A percentile compares a stretch with the other conserved stretches of the same genome.
phyloP scores from a whole-genome alignment of 2,113 vertebrate genomes.

The Bufo bufo region DNA sequence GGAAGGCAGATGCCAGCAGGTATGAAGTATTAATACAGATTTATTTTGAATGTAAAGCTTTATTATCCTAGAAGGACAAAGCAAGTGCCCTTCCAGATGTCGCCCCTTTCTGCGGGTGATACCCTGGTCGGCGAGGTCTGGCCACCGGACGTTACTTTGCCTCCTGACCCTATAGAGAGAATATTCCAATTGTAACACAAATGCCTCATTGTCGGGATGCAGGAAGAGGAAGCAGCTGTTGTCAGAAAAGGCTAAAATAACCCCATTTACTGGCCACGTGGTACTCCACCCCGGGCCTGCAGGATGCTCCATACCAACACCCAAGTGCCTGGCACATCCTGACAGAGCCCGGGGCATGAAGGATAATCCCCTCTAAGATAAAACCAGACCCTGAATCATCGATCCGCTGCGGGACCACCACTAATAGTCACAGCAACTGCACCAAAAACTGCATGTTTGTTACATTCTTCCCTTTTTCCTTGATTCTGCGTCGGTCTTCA shows the following conservation, averaged over 20 bases:
- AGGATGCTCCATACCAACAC: background rate
- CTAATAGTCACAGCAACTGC: too few relatives aligned
- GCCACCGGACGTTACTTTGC: background rate
- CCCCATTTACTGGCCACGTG: conserved; percentile 8
- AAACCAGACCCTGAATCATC: too few relatives aligned
- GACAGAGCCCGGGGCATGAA: background rate
- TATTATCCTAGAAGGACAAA: too few relatives aligned
- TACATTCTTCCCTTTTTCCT: too few relatives aligned
- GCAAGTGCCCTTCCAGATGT: too few relatives aligned
- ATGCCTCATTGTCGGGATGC: conserved; percentile 8
- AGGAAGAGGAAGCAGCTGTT: conserved; percentile 52
- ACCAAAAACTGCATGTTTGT: too few relatives aligned
- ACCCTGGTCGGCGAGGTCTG: background rate
- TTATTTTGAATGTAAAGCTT: too few relatives aligned
- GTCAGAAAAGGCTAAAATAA: conserved; percentile 41
- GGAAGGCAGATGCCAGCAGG: background rate
- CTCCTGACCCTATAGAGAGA: conserved; percentile 21
- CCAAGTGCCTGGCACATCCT: background rate
- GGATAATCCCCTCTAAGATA: too few relatives aligned
- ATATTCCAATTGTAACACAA: conserved; percentile 35
- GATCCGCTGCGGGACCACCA: too few relatives aligned
- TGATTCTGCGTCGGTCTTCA: background rate
- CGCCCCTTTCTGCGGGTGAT: too few relatives aligned
- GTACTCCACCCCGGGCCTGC: background rate
- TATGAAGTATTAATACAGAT: too few relatives aligned